These are phyloP conservation scores for Eretmochelys imbricata DNA, from an alignment of 2,113 vertebrate species.

Conservation along the genomic window DNA sequence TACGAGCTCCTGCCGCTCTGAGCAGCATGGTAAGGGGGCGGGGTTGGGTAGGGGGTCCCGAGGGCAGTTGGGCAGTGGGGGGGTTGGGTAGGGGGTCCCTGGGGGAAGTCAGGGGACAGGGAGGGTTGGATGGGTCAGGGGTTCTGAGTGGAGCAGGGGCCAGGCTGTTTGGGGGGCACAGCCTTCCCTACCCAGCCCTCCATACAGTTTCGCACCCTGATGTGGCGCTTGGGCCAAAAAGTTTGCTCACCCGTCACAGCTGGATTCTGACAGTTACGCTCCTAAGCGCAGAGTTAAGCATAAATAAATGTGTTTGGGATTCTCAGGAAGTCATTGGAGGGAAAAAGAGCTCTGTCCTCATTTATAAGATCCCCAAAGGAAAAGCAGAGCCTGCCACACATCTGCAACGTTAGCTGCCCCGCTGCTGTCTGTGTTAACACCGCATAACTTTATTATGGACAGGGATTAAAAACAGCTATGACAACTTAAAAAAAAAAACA, in stretches of 20 bases:
- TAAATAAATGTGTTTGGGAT: not conserved
- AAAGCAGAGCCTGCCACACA: slow-evolving; percentile 64
- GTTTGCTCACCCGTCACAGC: not conserved
- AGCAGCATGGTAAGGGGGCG: no score
- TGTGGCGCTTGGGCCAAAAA: no score
- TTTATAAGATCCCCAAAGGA: slow-evolving; percentile 66
- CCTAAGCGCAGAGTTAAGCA: not conserved
- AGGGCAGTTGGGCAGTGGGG: no score
- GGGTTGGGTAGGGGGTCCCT: no score
- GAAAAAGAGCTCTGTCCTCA: slow-evolving; percentile 41
- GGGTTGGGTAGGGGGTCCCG: no score
- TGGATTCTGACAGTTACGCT: not conserved
- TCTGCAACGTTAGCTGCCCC: slow-evolving; percentile 40
- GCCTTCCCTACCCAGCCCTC: no score
- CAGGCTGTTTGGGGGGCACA: no score
- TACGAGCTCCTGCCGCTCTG: no score
- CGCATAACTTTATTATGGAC: slow-evolving; percentile 68
- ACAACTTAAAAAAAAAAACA: slow-evolving; percentile 45
- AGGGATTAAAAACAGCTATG: slow-evolving; percentile 65
- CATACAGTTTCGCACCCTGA: no score
- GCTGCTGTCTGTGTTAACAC: slow-evolving; percentile 64
- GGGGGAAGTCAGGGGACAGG: no score
- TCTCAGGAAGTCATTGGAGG: not conserved
- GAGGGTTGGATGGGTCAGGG: no score
- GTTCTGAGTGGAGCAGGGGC: no score